Percentiles rank a stretch among this genome's conserved stretches.
Conservation (phyloP, 2,888 invertebrate genomes). For the Tryphoninae sp. region DNA sequence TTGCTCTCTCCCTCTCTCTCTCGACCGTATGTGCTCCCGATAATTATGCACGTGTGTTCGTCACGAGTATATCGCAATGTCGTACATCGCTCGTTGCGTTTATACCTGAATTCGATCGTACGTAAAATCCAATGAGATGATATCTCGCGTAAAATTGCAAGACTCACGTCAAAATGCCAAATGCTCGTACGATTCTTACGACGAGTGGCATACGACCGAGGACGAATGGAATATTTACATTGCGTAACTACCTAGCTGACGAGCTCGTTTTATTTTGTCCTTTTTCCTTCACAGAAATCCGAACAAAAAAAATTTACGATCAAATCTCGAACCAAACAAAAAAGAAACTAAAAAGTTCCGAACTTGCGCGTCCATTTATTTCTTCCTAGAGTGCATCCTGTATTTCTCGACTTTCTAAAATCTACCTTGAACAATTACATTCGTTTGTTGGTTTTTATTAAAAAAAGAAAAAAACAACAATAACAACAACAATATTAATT, state of each 20-base stretch:
- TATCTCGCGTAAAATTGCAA: conserved; percentile 27
- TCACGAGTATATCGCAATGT: background rate
- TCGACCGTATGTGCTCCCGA: background rate
- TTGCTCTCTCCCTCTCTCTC: background rate
- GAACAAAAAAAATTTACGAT: background rate
- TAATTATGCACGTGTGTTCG: background rate
- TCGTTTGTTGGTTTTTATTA: no score
- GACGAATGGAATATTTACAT: conserved; percentile 42
- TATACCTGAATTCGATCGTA: background rate
- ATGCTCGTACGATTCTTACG: conserved; percentile 33
- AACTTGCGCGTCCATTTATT: no score
- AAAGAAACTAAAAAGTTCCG: background rate
- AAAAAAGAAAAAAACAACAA: no score
- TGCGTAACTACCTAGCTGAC: conserved; percentile 33
- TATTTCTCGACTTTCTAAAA: no score
- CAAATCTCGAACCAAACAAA: background rate
- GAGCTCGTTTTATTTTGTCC: no score
- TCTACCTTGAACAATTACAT: no score
- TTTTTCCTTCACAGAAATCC: background rate
- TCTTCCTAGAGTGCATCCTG: no score
- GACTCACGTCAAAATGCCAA: conserved; percentile 38
- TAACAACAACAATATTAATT: no score
- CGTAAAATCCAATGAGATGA: background rate
- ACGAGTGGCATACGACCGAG: conserved; percentile 25
- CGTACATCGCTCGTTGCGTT: background rate